Evolutionary conservation across 2,113 vertebrate genomes (phyloP), one percentile per base, ranked within the genome.

Genomic region (Bagarius yarrelli): DNA sequence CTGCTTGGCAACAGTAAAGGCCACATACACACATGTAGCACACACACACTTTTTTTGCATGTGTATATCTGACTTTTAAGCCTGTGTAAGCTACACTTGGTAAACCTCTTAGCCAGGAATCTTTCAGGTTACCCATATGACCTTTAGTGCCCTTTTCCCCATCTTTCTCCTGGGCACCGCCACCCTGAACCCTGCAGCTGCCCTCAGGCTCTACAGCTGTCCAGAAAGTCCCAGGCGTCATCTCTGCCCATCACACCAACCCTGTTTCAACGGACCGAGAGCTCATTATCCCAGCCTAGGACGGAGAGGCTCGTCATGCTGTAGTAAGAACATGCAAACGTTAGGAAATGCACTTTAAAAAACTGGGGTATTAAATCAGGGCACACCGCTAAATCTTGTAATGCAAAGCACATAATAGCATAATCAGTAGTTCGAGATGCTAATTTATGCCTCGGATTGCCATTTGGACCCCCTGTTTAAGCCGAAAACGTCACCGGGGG

Each of bases 121-220:
- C 74, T 78, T 83, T 81, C 74, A 78, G 84, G 67, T 81, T 73
- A 59, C 44, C 53, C 60, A 14, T 69, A 61, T 85, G 60, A 81
- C 84, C 79, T 80, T 85, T 76, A 53, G 74, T 85, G 81, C 77
- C 84, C 84, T 85, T 85, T 85, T 78, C 78, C 78, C 70, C 56
- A 66, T 32, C 74, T 70, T 78, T 71, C 79, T 81, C 74, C 66
- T 74, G 81, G 69, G 55, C 61, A 2, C 50, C 61, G 60, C 75
- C 60, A 52, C 76, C 78, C 76, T n/a, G 67, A 73, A 59, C 56
- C 61, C 84, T 34, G 72, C 30, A 81, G 76, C 79, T 60, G 55
- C 84, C 84, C 79, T 74, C 53, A 44, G 80, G 84, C 73, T 53
- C 19, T 78, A 73, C 84, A 85, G 78, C 78, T 85, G 84, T 63